Evolutionary conservation across 1,140 invertebrate genomes (phyloP), one percentile per base, ranked within the genome.

Genomic region (Chlorops oryzae): DNA sequence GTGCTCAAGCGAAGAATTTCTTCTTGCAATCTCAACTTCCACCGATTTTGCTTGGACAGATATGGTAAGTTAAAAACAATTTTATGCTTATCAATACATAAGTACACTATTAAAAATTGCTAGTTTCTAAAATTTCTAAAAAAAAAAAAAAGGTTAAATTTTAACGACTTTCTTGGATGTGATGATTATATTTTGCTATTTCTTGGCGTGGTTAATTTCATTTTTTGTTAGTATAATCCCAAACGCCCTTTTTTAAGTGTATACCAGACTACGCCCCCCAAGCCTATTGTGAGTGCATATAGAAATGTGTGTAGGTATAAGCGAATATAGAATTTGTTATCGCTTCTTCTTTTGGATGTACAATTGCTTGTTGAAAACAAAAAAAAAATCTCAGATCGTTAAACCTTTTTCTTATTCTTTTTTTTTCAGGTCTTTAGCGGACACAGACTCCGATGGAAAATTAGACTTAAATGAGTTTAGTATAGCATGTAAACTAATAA

Each of bases 401-500:
- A 39, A 39, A 39, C 15, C 12, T 39, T 32, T 32, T 47, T 50
- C 12, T 34, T 22, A 20, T 22, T 51, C 56, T 57, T 69, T 35
- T 51, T 47, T 51, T 74, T 76, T 41, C 62, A 93, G 91, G 91
- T 79, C 80, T 38, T 73, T 99, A 37, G 92, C 95, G 15, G 96
- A 99, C 75, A 88, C 92, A 43, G 93, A 98, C 76, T 83, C 87
- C 35, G 96, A 99, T 84, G 96, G 96, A 1, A 92, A 91, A 77
- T 88, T 99, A 84, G 90, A 98, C 73, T 83, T 92, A 40, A 88
- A 88, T 65, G 96, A 99, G 75, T 99, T 98, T 73, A 93, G 90
- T 43, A 96, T 98, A 61, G 96, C 96, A 40, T 96, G 95, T 75
- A 96, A 96, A 80, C 79, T 98, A 25, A 98, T 98, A 41, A 92